A percentile compares a stretch with the other conserved stretches of the same genome.
These are phyloP conservation scores for Caenorhabditis sp. DNA, from an alignment of 2,888 invertebrate species.

Conservation along the genomic window DNA sequence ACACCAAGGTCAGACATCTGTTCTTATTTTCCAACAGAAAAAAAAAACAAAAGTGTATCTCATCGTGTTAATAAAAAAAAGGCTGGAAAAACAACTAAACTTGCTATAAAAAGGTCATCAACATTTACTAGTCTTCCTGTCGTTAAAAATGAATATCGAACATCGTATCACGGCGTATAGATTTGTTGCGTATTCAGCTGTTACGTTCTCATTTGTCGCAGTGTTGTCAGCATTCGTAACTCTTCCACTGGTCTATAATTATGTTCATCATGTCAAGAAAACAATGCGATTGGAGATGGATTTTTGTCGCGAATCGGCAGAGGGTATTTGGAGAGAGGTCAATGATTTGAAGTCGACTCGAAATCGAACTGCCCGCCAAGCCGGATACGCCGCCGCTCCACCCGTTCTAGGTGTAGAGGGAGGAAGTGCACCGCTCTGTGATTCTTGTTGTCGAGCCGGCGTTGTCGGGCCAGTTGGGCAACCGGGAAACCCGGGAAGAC, in stretches of 20 bases:
- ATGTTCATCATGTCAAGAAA: slow-evolving; percentile 64
- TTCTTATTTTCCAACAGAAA: too few species aligned
- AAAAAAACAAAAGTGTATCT: too few species aligned
- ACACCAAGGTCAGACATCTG: too few species aligned
- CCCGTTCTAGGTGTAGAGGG: background rate
- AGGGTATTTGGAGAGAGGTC: slow-evolving; percentile 56
- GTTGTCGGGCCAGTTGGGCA: slow-evolving; percentile 46
- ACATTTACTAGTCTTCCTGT: too few species aligned
- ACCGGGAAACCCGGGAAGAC: slow-evolving; percentile 56
- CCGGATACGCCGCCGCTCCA: slow-evolving; percentile 18
- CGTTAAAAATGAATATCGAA: background rate
- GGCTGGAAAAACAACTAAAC: background rate
- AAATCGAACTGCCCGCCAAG: slow-evolving; percentile 44
- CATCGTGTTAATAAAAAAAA: background rate
- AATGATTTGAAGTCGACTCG: slow-evolving; percentile 34
- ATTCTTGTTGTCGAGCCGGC: slow-evolving; percentile 39
- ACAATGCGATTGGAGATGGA: slow-evolving; percentile 65
- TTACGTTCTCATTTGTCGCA: slow-evolving; percentile 42
- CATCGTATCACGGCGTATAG: slow-evolving; percentile 41
- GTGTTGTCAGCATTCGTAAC: slow-evolving; percentile 47
- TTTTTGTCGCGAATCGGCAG: slow-evolving; percentile 61
- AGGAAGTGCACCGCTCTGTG: slow-evolving; percentile 11
- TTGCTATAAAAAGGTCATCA: background rate
- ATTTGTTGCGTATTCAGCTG: slow-evolving; percentile 48
- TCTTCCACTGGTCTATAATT: slow-evolving; percentile 69